Conservation (phyloP, 2,113 vertebrate genomes). For the Melanerpes formicivorus region DNA sequence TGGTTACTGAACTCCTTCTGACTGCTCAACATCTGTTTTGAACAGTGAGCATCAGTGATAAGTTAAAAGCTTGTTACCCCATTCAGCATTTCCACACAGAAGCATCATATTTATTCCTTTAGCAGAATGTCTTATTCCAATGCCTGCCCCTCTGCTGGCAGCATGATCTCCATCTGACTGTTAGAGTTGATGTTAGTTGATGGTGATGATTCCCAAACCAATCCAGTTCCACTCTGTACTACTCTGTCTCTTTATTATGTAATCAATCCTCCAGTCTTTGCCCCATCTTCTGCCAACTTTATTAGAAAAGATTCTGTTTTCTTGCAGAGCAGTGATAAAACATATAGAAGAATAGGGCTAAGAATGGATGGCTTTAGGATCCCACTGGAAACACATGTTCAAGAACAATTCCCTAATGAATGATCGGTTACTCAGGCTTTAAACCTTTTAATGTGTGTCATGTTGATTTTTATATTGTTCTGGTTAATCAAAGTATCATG, state of each 20-base stretch:
- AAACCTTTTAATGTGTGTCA: not conserved
- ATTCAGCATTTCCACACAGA: not conserved
- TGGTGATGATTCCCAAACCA: not conserved
- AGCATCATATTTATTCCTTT: not conserved
- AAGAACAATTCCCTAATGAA: not conserved
- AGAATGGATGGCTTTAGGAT: not conserved
- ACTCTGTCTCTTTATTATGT: not conserved
- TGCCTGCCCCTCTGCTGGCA: not conserved
- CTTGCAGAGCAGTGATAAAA: not conserved
- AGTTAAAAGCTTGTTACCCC: not conserved
- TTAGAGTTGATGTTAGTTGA: not conserved
- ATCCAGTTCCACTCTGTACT: not conserved
- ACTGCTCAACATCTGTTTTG: not conserved
- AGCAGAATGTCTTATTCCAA: not conserved
- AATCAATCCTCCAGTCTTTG: not conserved
- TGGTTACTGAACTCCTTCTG: not conserved
- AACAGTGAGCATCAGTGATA: not conserved
- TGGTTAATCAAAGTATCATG: slow-evolving; percentile 13
- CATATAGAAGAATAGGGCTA: not conserved
- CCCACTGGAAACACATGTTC: not conserved
- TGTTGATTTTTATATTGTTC: slow-evolving; percentile 31
- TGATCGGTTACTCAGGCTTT: not conserved
- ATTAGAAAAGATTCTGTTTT: not conserved
- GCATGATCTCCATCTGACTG: fast-evolving
- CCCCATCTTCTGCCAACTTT: not conserved